phyloP scores from a whole-genome alignment of 1,140 invertebrate species.

The roundworm (Caenorhabditis elegans) region WBcel235 BX284603.4:3321001-3321500 shows the following conservation, averaged over 20 bases:
- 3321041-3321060: constrained; percentile 74
- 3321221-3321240: constrained; percentile 12
- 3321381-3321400: background rate
- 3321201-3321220: background rate
- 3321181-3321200: background rate
- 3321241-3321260: background rate
- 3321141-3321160: no score
- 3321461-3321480: no score
- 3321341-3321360: background rate
- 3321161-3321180: background rate
- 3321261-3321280: background rate
- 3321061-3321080: constrained; percentile 71
- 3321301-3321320: background rate
- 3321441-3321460: no score
- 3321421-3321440: background rate
- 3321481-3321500: background rate
- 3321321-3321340: background rate
- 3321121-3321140: background rate
- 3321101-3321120: background rate
- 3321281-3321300: no score
- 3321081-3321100: constrained; percentile 25
- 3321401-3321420: background rate
- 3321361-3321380: no score
- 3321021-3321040: constrained; percentile 79
- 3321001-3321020: constrained; percentile 71